Percentiles rank a stretch among this genome's conserved stretches.
Evolutionary conservation across 2,888 invertebrate species (phyloP).

Genomic region (Yponomeuta plumbellus): DNA sequence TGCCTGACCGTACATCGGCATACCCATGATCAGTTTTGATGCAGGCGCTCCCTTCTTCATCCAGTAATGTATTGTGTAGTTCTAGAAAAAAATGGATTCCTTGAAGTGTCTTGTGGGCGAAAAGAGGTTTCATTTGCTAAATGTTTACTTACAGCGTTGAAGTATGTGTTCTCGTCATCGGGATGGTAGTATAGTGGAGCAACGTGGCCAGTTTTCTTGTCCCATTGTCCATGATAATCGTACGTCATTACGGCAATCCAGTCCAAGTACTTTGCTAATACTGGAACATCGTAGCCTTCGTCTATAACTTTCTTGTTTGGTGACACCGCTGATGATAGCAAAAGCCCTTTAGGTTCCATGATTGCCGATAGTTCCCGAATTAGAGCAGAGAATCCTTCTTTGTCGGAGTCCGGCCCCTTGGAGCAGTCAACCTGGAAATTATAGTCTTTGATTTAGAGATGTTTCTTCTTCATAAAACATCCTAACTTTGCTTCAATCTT

Average conservation of each 20-base stretch:
- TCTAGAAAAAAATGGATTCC: constrained; percentile 64
- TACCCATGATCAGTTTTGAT: constrained; percentile 89
- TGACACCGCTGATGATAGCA: constrained; percentile 90
- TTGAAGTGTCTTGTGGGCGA: not conserved
- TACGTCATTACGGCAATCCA: constrained; percentile 96
- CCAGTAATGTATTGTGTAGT: constrained; percentile 93
- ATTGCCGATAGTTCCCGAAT: constrained; percentile 83
- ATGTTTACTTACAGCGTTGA: constrained; percentile 81
- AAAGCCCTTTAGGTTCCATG: constrained; percentile 80
- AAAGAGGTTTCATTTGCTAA: constrained; percentile 16
- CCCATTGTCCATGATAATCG: constrained; percentile 95
- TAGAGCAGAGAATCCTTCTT: constrained; percentile 84
- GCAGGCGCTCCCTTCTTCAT: constrained; percentile 88
- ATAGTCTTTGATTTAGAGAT: not conserved
- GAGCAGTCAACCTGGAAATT: constrained; percentile 85
- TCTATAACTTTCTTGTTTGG: constrained; percentile 93
- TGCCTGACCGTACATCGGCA: constrained; percentile 92
- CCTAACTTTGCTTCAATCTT: not conserved
- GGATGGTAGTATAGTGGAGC: constrained; percentile 90
- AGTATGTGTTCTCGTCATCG: constrained; percentile 87
- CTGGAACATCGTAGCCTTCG: constrained; percentile 88
- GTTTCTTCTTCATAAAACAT: not conserved
- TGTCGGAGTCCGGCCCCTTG: constrained; percentile 89
- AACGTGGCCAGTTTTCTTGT: constrained; percentile 92
- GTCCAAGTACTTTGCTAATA: constrained; percentile 84